Base-by-base conservation (phyloP, 23 tunicate genomes). In the Ciona savignyi region DNA sequence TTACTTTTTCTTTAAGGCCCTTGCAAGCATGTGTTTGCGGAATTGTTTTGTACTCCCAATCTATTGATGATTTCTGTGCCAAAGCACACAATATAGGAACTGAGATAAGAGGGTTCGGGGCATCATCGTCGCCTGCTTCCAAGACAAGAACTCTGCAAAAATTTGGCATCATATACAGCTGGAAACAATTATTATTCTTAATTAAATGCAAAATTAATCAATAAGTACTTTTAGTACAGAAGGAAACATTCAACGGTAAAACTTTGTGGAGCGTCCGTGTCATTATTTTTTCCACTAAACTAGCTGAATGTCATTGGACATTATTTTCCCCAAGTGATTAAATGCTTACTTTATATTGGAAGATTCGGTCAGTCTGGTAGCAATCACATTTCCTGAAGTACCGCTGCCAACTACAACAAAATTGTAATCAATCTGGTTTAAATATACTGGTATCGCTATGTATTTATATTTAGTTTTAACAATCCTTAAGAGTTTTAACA, bases 91-190 rank as follows among this genome's bases (percentile, higher is more conserved):
- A 29, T n/a, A 66, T 27, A 0, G 93, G 93, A 51, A 85, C 28
- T 1, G 65, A 27, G 3, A 85, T 74, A 1, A 33, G 29, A 33
- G 72, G 76, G 30, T 72, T 74, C 31, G 83, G 70, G 22, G 25
- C 2, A 29, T 85, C 93, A 20, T 72, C 65, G 22, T 67, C 77
- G 21, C 93, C 93, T 1, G 93, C 93, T 74, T 85, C 93, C 23
- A 85, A 31, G 20, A 85, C 27, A 25, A 85, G 28, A 32, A 85
- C 70, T 56, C 93, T 85, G 15, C 15, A 49, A 49, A 68, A n/a
- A n/a, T n/a, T n/a, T n/a, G n/a, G n/a, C n/a, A n/a, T n/a, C n/a
- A n/a, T n/a, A n/a, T n/a, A n/a, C n/a, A n/a, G n/a, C n/a, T n/a
- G n/a, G n/a, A 83, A 30, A 28, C 4, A n/a, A 22, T 49, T 49